Percentiles rank a stretch among this genome's conserved stretches.
Evolutionary conservation across 2,113 vertebrate genomes (phyloP).

Genomic region (Craseonycteris thonglongyai): DNA sequence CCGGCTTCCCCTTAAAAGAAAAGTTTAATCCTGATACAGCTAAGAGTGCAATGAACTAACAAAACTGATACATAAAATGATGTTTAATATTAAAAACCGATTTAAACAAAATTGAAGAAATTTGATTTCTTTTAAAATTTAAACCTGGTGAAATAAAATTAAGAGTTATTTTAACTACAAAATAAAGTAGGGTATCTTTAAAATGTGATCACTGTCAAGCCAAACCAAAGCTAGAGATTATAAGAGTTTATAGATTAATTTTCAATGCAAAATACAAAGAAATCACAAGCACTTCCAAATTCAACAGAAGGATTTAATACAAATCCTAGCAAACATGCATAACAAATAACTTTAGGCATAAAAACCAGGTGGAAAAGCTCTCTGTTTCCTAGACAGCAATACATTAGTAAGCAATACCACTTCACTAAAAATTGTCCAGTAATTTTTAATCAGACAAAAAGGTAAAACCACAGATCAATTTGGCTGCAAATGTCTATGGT

Average conservation of each 20-base stretch:
- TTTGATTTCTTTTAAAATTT: conserved; percentile 6
- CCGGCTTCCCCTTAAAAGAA: too few relatives aligned
- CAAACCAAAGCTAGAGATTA: conserved; percentile 71
- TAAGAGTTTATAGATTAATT: conserved; percentile 56
- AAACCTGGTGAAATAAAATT: conserved; percentile 44
- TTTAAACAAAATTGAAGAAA: background rate
- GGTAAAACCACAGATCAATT: background rate
- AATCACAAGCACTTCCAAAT: conserved; percentile 66
- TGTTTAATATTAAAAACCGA: background rate
- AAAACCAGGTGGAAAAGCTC: background rate
- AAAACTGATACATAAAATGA: background rate
- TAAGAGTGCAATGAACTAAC: background rate
- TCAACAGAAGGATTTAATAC: conserved; percentile 58
- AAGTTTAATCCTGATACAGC: background rate
- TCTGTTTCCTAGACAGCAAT: conserved; percentile 38
- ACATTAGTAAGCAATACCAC: background rate
- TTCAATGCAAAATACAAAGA: conserved; percentile 66
- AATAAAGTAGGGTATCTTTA: conserved; percentile 35
- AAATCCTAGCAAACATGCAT: conserved; percentile 66
- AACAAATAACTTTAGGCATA: conserved; percentile 33
- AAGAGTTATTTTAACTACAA: conserved; percentile 36
- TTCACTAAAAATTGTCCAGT: conserved; percentile 20
- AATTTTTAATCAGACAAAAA: conserved; percentile 41
- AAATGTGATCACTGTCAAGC: conserved; percentile 67
- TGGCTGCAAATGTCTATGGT: background rate